A percentile compares a stretch with the other conserved stretches of the same genome.
Evolutionary conservation across 2,797 vertebrate genomes (phyloP).

Genomic region (Cercopithecus mitis): DNA sequence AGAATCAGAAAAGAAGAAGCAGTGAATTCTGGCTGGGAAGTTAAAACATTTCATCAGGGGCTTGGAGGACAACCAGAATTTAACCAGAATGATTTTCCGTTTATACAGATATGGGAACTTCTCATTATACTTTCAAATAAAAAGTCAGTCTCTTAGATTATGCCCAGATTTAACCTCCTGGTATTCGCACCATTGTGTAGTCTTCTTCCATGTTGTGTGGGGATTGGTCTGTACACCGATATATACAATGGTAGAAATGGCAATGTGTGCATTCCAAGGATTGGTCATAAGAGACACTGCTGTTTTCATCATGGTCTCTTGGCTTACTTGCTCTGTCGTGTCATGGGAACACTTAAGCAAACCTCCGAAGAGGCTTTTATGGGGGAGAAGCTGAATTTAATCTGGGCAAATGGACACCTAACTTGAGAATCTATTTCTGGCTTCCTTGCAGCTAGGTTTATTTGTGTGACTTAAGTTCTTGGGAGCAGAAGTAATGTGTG

Average conservation of each 20-base stretch:
- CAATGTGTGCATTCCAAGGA: neutral
- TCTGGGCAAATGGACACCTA: neutral
- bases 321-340: neutral
- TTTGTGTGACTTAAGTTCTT: constrained; percentile 8
- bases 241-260: neutral
- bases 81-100: neutral
- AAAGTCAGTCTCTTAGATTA: neutral
- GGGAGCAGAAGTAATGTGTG: neutral
- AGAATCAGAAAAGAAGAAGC: neutral
- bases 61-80: neutral
- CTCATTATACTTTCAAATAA: neutral
- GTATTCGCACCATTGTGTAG: neutral
- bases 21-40: neutral
- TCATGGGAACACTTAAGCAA: neutral
- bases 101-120: neutral
- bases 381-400: neutral
- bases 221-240: neutral
- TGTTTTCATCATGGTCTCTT: neutral
- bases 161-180: neutral
- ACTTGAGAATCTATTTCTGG: neutral
- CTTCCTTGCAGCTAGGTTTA: neutral
- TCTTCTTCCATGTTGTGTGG: neutral
- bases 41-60: neutral
- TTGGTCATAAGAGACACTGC: neutral
- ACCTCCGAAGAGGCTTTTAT: neutral